Base-by-base conservation (phyloP, 2,888 invertebrate species). In the Tenthredo amoena region DNA sequence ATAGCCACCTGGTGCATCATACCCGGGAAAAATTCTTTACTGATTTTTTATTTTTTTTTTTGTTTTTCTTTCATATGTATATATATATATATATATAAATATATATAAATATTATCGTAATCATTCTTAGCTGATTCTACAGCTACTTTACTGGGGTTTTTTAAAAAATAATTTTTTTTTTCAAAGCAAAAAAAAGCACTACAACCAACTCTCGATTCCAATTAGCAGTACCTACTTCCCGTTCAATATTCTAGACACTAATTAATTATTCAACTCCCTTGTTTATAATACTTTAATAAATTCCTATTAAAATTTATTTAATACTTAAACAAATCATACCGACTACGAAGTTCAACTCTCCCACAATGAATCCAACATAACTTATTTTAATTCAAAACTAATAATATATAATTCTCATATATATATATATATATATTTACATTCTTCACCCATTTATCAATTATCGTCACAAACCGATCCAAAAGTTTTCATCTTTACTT, bases 1-100 rank as follows among this genome's bases (percentile, higher is more conserved):
- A 79, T 31, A 47, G 76, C 76, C 76, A 76, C 76, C 76, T 76
- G 76, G 79, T 79, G 79, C 62, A 62, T 62, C 79, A 37, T 26
- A 15, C 31, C 79, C 9, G 15, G 31, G 15, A 6, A 18, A 26
- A 9, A 79, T 55, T 50, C 34, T n/a, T 31, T 76, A 47, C 76
- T 47, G 47, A 47, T 21, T 47, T 76, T 10, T 7, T 0, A 4
- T 10, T 40, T 26, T 47, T 43, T 43, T 47, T 47, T 26, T n/a
- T 47, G 0, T 21, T 40, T 1, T 18, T 21, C 18, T 58, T 9
- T 47, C n/a, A 21, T 26, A 18, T 18, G 26, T 26, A 1, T 26
- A 26, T 21, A 1, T 18, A n/a, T n/a, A 31, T n/a, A 34, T 18
- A 71, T 34, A 37, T n/a, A 71, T 18, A 71, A 18, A 37, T n/a